Evolutionary conservation across 2,888 invertebrate species (phyloP), one percentile per base, ranked within the genome.

Genomic region (Eremobia ochroleuca): DNA sequence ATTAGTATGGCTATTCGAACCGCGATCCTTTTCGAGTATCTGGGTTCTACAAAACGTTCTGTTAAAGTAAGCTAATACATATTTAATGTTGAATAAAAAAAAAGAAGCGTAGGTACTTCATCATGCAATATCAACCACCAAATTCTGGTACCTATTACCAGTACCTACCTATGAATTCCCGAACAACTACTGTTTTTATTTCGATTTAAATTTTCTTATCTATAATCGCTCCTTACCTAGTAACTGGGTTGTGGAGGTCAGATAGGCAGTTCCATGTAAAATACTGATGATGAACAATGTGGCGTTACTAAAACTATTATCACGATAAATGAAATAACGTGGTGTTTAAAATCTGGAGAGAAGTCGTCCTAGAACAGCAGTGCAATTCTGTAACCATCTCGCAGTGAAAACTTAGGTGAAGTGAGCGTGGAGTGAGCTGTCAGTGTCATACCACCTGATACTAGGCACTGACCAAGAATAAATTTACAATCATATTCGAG

Each of bases 311-410:
- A 64, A 8, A 15, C 1, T 8, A 8, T 37, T n/a, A 2, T n/a
- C n/a, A 40, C n/a, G 5, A n/a, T n/a, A 40, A 9, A 62, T 34
- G 13, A 13, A 37, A n/a, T 1, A n/a, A 43, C 11, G 11, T 21
- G 9, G 11, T 5, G 21, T 40, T 40, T 40, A 21, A 28, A 65
- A 43, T 13, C 2, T 0, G 13, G 21, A 6, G 6, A 28, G 13
- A 3, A 4, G 8, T 1, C 6, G 6, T 6, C 21, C 1, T 21
- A 4, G 15, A 25, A 4, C n/a, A n/a, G n/a, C n/a, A n/a, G n/a
- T n/a, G n/a, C n/a, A n/a, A n/a, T n/a, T n/a, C n/a, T n/a, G n/a
- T n/a, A n/a, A n/a, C n/a, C n/a, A n/a, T n/a, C n/a, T n/a, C n/a
- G n/a, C n/a, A n/a, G n/a, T n/a, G n/a, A n/a, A n/a, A n/a, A n/a